Evolutionary conservation across 2,113 vertebrate species (phyloP).

Genomic region (Engraulis encrasicolus): DNA sequence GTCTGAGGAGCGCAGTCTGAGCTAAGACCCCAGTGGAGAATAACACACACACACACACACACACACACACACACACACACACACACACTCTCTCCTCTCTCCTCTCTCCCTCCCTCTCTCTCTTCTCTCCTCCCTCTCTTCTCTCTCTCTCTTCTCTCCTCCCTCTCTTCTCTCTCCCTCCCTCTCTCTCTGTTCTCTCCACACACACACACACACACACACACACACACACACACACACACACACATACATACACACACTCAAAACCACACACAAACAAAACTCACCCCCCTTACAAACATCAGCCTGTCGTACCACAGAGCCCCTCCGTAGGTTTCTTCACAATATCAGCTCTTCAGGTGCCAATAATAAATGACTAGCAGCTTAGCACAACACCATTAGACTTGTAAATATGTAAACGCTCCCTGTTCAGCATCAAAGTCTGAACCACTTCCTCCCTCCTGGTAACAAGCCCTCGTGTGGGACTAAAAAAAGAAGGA

Average conservation of each 20-base stretch:
- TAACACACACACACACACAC: slow-evolving; percentile 48
- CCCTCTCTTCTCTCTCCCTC: no score
- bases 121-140: no score
- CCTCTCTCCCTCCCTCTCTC: no score
- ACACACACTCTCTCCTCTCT: no score
- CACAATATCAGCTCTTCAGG: background rate
- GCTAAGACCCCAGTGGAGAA: slow-evolving; percentile 43
- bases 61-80: background rate
- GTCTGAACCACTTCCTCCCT: slow-evolving; percentile 6
- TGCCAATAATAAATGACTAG: background rate
- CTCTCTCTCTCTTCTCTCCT: no score
- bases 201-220: slow-evolving; percentile 40
- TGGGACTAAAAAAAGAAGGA: background rate
- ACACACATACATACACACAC: slow-evolving; percentile 40
- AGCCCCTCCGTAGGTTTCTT: background rate
- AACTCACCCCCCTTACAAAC: background rate
- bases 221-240: slow-evolving; percentile 38
- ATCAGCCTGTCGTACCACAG: background rate
- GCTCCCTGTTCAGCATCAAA: background rate
- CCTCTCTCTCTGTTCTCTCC: no score
- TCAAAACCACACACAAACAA: background rate
- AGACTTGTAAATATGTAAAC: background rate
- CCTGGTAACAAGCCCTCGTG: background rate
- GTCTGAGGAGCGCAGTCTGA: slow-evolving; percentile 56
- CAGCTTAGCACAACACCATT: background rate